phyloP scores from a whole-genome alignment of 2,888 invertebrate genomes.

The Eutolmus rufibarbis region DNA sequence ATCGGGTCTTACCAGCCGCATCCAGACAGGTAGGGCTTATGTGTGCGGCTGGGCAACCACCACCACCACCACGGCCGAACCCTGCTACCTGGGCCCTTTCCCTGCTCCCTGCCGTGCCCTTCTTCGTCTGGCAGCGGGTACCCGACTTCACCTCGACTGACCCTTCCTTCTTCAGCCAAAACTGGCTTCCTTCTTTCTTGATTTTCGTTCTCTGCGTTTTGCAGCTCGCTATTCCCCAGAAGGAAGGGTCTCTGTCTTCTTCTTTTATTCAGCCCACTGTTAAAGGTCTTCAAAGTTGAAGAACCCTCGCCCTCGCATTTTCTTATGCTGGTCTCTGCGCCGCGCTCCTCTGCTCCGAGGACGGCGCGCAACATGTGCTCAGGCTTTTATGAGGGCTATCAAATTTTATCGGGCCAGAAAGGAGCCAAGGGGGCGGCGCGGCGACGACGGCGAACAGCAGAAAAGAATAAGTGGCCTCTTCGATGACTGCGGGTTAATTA shows the following conservation, averaged over 20 bases:
- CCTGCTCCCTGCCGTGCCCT: background rate
- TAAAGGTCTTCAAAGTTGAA: background rate
- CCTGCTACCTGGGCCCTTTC: background rate
- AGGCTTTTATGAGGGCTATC: background rate
- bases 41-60: background rate
- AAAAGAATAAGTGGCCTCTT: background rate
- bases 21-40: background rate
- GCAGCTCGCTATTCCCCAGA: background rate
- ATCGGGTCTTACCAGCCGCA: background rate
- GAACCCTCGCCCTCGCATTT: background rate
- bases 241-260: background rate
- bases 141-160: background rate
- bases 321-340: background rate
- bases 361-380: background rate
- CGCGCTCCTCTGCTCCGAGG: background rate
- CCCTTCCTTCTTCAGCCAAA: background rate
- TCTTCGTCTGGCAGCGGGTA: background rate
- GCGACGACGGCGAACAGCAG: background rate
- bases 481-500: background rate
- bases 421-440: background rate
- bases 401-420: background rate
- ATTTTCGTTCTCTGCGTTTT: background rate
- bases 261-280: background rate
- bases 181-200: background rate
- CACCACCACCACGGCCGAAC: background rate